Evolutionary conservation across 2,797 vertebrate species (phyloP).

Genomic region (Manis pentadactyla): DNA sequence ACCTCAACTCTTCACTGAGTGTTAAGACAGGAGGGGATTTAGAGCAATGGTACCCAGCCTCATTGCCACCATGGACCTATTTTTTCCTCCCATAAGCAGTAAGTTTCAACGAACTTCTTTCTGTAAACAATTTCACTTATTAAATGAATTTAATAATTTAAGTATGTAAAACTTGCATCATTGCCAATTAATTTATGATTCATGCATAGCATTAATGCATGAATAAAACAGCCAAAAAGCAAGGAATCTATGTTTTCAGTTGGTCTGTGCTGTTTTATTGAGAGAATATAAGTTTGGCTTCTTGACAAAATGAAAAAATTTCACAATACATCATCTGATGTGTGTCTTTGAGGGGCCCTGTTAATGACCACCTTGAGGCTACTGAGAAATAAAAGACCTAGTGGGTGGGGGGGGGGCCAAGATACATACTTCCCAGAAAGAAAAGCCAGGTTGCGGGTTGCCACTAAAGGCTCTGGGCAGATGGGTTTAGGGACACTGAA

Average conservation of each 20-base stretch:
- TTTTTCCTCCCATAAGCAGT: neutral
- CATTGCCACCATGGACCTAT: neutral
- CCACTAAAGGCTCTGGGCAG: neutral
- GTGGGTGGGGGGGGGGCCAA: neutral
- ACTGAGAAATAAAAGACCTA: neutral
- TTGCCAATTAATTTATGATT: neutral
- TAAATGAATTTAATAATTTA: neutral
- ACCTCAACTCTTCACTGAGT: too few species aligned
- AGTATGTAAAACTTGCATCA: neutral
- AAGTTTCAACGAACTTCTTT: neutral
- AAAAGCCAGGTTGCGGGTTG: neutral
- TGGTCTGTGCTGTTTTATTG: neutral
- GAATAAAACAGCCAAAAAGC: neutral
- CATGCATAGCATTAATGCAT: neutral
- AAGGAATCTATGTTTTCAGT: neutral
- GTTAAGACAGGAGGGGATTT: neutral
- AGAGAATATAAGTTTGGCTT: neutral
- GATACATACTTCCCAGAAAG: neutral
- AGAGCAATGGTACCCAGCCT: neutral
- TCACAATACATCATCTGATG: neutral
- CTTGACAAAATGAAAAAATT: neutral
- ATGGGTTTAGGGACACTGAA: neutral
- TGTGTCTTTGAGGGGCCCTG: neutral
- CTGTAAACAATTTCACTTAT: neutral
- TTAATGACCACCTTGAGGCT: neutral